These are phyloP conservation scores for Eospalax fontanierii DNA, from an alignment of 2,797 vertebrate genomes.

Conservation along the genomic window DNA sequence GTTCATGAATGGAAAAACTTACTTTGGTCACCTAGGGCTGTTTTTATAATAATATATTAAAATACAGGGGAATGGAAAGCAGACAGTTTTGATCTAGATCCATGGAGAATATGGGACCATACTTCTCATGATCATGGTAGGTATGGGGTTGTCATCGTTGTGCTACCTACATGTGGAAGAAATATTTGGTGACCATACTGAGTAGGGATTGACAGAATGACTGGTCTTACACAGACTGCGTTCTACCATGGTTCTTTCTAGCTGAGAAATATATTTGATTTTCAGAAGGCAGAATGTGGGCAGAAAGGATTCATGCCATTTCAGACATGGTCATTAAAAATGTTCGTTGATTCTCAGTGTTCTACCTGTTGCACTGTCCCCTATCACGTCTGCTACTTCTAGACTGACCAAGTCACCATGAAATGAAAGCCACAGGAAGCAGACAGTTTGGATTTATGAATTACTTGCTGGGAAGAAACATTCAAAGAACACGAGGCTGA, in stretches of 20 bases:
- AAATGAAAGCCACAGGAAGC: background rate
- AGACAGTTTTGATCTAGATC: background rate
- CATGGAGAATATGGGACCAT: background rate
- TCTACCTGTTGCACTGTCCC: background rate
- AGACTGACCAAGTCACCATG: background rate
- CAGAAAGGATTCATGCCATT: background rate
- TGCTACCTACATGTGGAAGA: background rate
- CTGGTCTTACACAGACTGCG: background rate
- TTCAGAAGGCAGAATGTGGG: background rate
- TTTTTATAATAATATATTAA: background rate
- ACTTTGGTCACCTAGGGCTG: background rate
- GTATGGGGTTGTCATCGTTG: background rate
- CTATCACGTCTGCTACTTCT: background rate
- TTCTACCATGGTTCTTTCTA: background rate
- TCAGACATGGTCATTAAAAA: background rate
- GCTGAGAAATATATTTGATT: background rate
- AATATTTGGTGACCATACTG: background rate
- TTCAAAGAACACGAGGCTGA: background rate
- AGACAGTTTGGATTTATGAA: background rate
- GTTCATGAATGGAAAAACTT: background rate
- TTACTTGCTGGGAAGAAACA: background rate
- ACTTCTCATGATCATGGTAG: background rate
- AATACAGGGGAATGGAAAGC: background rate
- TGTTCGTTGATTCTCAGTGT: background rate
- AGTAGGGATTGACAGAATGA: background rate